A percentile compares a stretch with the other conserved stretches of the same genome.
Conservation (phyloP, 2,113 vertebrate genomes). For the Pachyramphus minor region DNA sequence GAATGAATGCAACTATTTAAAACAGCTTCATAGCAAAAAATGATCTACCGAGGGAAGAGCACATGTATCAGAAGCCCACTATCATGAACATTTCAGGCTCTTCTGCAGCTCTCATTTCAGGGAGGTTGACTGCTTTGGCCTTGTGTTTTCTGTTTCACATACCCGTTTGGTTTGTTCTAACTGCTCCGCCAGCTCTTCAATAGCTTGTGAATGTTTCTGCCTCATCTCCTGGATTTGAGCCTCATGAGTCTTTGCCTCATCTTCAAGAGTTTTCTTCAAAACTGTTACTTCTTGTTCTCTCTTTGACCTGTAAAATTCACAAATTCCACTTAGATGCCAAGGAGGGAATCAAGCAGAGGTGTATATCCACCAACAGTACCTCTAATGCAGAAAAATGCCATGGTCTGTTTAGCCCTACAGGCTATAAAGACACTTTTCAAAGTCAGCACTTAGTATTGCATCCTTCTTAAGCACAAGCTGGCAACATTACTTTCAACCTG, state of each 20-base stretch:
- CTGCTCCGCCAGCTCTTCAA: slow-evolving; percentile 95
- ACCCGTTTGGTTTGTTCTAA: slow-evolving; percentile 96
- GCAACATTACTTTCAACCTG: neutral
- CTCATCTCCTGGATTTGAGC: slow-evolving; percentile 89
- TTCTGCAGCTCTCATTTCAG: neutral
- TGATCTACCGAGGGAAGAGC: neutral
- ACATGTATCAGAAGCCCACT: neutral
- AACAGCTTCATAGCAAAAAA: neutral
- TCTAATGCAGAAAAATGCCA: neutral
- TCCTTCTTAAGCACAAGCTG: neutral
- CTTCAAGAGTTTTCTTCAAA: slow-evolving; percentile 90
- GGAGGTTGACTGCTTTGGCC: neutral
- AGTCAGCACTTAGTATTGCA: neutral
- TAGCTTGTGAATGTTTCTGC: slow-evolving; percentile 91
- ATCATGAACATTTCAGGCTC: neutral
- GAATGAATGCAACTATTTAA: neutral
- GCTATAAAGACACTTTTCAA: neutral
- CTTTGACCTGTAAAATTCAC: slow-evolving; percentile 80
- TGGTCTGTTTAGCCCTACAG: neutral
- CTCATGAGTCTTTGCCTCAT: slow-evolving; percentile 88
- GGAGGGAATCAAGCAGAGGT: neutral
- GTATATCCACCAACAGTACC: neutral
- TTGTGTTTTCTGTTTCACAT: neutral
- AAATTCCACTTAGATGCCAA: neutral
- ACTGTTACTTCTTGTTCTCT: slow-evolving; percentile 93